Percentiles rank a stretch among this genome's conserved stretches.
phyloP scores from a whole-genome alignment of 1,140 invertebrate genomes.

The Pseudomyrmex sp. region DNA sequence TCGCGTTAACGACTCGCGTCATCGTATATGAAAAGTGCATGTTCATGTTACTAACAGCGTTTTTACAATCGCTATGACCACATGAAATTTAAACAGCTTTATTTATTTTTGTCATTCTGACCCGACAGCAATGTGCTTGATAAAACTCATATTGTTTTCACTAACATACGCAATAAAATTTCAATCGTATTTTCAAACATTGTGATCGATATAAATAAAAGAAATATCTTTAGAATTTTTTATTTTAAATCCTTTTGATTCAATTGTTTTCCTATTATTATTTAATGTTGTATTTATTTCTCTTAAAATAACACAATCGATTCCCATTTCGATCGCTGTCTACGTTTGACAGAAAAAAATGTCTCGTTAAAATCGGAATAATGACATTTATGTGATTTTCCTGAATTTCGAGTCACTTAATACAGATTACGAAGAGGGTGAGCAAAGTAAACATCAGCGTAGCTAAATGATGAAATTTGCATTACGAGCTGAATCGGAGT shows the following conservation, averaged over 20 bases:
- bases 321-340: not conserved
- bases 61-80: not conserved
- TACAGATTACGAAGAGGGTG: slow-evolving; percentile 5
- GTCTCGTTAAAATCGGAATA: slow-evolving; percentile 28
- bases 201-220: not conserved
- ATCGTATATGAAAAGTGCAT: slow-evolving; percentile 4
- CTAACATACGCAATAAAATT: not conserved
- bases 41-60: slow-evolving; percentile 10
- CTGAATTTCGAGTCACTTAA: not conserved
- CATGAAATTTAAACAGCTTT: slow-evolving; percentile 30
- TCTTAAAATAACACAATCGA: too few species aligned
- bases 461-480: slow-evolving; percentile 39
- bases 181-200: slow-evolving; percentile 8
- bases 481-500: slow-evolving; percentile 19
- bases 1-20: not conserved
- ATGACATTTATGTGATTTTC: slow-evolving; percentile 38
- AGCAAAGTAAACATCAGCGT: slow-evolving; percentile 36
- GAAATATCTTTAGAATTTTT: not conserved
- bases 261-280: not conserved
- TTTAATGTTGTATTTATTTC: not conserved
- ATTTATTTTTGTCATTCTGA: slow-evolving; percentile 42
- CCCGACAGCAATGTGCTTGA: slow-evolving; percentile 1
- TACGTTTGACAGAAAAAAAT: slow-evolving; percentile 23
- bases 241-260: too few species aligned
- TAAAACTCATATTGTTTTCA: slow-evolving; percentile 19